Percentiles rank a stretch among this genome's conserved stretches.
These are phyloP conservation scores for Mustela nigripes DNA, from an alignment of 2,113 vertebrate species.

Conservation along the genomic window DNA sequence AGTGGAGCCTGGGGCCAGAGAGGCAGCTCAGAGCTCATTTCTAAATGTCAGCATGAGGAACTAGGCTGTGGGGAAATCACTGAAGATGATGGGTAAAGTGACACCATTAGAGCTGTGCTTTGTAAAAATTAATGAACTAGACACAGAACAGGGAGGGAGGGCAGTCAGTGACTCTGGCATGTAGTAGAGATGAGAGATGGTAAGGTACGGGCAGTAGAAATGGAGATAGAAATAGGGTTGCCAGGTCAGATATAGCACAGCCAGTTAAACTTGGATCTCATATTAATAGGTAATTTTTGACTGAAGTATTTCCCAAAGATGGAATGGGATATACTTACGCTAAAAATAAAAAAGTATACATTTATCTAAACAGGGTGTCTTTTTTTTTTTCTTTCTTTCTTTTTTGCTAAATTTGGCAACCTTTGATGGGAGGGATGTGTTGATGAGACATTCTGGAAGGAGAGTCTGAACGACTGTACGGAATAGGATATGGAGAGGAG, in stretches of 20 bases:
- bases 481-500: neutral
- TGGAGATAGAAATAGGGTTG: neutral
- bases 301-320: neutral
- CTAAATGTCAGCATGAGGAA: neutral
- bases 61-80: neutral
- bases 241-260: neutral
- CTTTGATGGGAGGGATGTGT: neutral
- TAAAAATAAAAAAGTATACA: neutral
- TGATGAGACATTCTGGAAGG: neutral
- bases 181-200: neutral
- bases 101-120: neutral
- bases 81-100: neutral
- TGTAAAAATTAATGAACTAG: neutral
- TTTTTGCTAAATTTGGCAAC: conserved; percentile 6
- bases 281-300: neutral
- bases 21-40: neutral
- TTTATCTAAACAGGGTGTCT: neutral
- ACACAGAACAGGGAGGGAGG: neutral
- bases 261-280: neutral
- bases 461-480: neutral
- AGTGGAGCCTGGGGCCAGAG: neutral
- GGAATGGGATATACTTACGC: neutral
- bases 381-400: neutral
- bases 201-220: neutral
- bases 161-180: neutral